A percentile compares a stretch with the other conserved stretches of the same genome.
phyloP scores from a whole-genome alignment of 1,140 invertebrate genomes.

The Harlomillsia oculata region DNA sequence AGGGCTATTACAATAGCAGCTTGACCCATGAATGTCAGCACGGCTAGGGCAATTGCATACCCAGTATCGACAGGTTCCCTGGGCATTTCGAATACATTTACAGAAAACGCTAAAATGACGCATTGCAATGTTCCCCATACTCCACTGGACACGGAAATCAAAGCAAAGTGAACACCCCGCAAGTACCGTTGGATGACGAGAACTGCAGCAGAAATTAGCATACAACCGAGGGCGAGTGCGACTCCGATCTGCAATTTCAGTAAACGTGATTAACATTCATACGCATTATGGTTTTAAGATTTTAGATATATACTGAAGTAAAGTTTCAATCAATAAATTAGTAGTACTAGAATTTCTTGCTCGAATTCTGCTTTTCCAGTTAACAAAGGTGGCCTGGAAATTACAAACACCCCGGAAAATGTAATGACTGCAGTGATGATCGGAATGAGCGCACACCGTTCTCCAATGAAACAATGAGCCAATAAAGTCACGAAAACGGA shows the following conservation, averaged over 20 bases:
- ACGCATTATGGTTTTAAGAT: not conserved
- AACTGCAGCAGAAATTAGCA: not conserved
- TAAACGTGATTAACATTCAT: too few species aligned
- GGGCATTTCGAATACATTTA: not conserved
- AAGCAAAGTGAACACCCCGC: constrained; percentile 8
- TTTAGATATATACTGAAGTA: not conserved
- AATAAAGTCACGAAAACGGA: constrained; percentile 19
- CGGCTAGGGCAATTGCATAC: not conserved
- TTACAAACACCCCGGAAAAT: constrained; percentile 3
- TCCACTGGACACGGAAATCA: constrained; percentile 3
- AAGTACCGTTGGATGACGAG: constrained; percentile 5
- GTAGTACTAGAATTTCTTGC: not conserved
- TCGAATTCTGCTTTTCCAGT: constrained; percentile 8
- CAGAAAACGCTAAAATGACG: not conserved
- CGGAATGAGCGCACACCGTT: not conserved
- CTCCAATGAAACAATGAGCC: constrained; percentile 17
- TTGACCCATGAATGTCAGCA: constrained; percentile 2
- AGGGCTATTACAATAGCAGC: constrained; percentile 2
- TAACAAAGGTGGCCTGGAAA: constrained; percentile 8
- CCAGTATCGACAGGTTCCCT: too few species aligned
- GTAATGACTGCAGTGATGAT: constrained; percentile 6
- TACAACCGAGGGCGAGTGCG: not conserved
- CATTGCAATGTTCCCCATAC: constrained; percentile 8
- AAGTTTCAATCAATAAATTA: not conserved
- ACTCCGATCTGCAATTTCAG: not conserved